These are phyloP conservation scores for Anoplolepis gracilipes DNA, from an alignment of 1,140 invertebrate genomes.

Conservation along the genomic window DNA sequence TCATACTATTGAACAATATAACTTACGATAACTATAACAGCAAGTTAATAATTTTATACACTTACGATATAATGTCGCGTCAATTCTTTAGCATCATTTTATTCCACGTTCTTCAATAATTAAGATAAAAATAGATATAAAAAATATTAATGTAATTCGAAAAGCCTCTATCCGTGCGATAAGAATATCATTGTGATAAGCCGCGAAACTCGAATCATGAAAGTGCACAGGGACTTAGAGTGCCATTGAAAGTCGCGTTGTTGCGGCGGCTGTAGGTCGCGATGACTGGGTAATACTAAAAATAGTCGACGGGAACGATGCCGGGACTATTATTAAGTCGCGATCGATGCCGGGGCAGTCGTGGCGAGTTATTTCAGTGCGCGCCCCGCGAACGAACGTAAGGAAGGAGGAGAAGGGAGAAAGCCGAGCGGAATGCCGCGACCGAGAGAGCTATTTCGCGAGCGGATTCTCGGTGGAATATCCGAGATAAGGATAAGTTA, in stretches of 20 bases:
- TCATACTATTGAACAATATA: neutral
- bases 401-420: neutral
- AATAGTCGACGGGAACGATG: conserved; percentile 73
- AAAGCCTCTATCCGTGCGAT: neutral
- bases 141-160: no score
- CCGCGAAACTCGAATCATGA: neutral
- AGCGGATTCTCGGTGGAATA: conserved; percentile 36
- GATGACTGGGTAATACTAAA: conserved; percentile 75
- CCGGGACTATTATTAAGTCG: conserved; percentile 73
- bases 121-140: neutral
- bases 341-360: conserved; percentile 73
- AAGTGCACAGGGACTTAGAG: conserved; percentile 32
- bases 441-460: neutral
- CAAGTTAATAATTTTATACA: neutral
- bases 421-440: neutral
- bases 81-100: neutral
- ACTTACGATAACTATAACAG: neutral
- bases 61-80: neutral
- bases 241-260: conserved; percentile 75
- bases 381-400: conserved; percentile 18
- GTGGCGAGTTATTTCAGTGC: conserved; percentile 68
- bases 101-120: neutral
- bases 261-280: conserved; percentile 72
- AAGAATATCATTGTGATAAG: neutral
- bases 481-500: conserved; percentile 37